Evolutionary conservation across 53 echinoderm and acorn worm genomes (phyloP).

Genomic region (Mesocentrotus franciscanus): DNA sequence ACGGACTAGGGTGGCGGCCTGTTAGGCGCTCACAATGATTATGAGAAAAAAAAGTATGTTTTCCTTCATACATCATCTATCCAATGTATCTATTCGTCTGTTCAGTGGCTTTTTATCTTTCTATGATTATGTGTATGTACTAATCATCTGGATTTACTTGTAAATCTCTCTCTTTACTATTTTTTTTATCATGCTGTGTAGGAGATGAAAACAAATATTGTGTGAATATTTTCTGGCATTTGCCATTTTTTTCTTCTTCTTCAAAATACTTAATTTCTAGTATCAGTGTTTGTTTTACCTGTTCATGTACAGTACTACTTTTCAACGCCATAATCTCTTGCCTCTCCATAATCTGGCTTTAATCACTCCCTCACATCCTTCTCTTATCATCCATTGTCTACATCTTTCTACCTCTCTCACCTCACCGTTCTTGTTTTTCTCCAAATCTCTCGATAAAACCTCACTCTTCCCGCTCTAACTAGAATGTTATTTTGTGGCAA

Average conservation of each 20-base stretch:
- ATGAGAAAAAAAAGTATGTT: neutral
- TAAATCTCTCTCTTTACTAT: neutral
- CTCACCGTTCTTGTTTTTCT: conserved; percentile 13
- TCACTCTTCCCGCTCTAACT: neutral
- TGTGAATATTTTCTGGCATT: neutral
- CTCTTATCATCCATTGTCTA: conserved; percentile 30
- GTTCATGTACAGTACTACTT: neutral
- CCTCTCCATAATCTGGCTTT: neutral
- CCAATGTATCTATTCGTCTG: neutral
- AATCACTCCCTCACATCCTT: neutral
- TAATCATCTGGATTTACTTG: neutral
- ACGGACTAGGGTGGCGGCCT: no score
- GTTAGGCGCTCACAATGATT: no score
- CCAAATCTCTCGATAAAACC: conserved; percentile 28
- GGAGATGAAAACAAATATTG: neutral
- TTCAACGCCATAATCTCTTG: conserved; percentile 13
- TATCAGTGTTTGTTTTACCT: neutral
- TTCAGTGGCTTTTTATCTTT: neutral
- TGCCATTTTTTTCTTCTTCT: neutral
- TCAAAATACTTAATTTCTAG: neutral
- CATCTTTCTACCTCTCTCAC: neutral
- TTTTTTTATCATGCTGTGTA: neutral
- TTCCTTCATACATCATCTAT: neutral
- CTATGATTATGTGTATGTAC: neutral
- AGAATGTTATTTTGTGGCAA: neutral